Evolutionary conservation across 2,113 vertebrate genomes (phyloP), one percentile per base, ranked within the genome.

Genomic region (Petaurus breviceps): DNA sequence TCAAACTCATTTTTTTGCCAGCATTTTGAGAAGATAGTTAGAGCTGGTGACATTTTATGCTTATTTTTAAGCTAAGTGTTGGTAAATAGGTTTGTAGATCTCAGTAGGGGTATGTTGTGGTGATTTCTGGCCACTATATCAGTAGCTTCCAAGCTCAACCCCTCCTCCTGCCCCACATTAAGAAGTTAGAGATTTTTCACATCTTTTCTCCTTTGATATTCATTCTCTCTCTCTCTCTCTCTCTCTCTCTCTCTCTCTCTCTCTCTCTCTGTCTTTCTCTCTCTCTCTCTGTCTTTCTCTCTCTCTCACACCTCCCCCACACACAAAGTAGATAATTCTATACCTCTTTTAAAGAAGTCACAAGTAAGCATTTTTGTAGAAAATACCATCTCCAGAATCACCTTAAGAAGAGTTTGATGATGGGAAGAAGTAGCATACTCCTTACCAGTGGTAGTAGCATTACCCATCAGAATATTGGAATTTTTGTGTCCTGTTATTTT

Each of bases 1-100:
- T 96, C 95, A 95, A 94, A 96, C 92, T 97, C 89, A 96, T 94
- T 97, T 96, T 96, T 49, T 90, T 96, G 94, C 96, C 96, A 95
- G 22, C 97, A 96, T 93, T 98, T 52, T 68, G 49, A 96, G 51
- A 92, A 96, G 92, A 95, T 92, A 95, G 92, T 93, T 95, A 94
- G 92, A 94, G 52, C 92, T 91, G 92, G 24, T 92, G 93, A 49
- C 47, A 96, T 92, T 92, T 95, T 95, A 8, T 93, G 68, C 51
- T 92, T 93, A 7, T 95, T 96, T 93, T 90, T 95, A 53, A 84
- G 49, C 51, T 37, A 96, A 50, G 46, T 89, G 22, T 55, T 31
- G 91, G 16, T 90, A 84, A 92, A 26, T 94, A 51, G 52, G n/a
- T 93, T 54, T 95, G 4, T 91, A 93, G 49, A 0, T 90, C 51